Percentiles rank a stretch among this genome's conserved stretches.
Conservation (phyloP, 2,797 vertebrate genomes). For the Myoxocephalus aenaeus region DNA sequence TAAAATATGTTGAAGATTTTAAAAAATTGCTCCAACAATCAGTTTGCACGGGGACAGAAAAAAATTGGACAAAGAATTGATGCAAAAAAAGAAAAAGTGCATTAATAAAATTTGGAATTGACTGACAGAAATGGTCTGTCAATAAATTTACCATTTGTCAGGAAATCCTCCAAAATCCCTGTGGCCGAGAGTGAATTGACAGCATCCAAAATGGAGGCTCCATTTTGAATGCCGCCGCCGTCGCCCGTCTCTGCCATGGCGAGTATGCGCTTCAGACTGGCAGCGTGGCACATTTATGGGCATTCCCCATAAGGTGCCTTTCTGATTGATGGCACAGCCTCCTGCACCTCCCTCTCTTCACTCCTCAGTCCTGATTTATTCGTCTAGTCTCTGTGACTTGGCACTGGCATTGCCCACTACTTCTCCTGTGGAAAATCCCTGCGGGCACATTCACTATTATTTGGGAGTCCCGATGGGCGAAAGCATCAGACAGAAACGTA, state of each 20-base stretch:
- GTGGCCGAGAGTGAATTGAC: conserved; percentile 44
- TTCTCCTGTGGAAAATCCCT: conserved; percentile 77
- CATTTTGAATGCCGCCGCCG: conserved; percentile 47
- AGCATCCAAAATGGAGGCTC: conserved; percentile 71
- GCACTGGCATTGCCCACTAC: conserved; percentile 77
- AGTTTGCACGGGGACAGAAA: not conserved
- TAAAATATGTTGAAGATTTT: not conserved
- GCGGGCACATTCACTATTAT: conserved; percentile 80
- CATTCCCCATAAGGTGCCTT: conserved; percentile 79
- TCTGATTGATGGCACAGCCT: conserved; percentile 80
- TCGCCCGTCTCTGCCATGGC: conserved; percentile 49
- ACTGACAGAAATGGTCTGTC: conserved; percentile 24
- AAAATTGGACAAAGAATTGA: not conserved
- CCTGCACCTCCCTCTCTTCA: conserved; percentile 67
- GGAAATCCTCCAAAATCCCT: conserved; percentile 46
- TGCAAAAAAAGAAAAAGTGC: not conserved
- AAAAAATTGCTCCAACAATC: not conserved
- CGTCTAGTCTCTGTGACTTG: conserved; percentile 81
- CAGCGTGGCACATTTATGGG: conserved; percentile 78
- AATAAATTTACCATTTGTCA: conserved; percentile 40
- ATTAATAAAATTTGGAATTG: conserved; percentile 24
- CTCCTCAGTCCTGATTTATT: conserved; percentile 80
- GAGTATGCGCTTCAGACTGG: conserved; percentile 63
- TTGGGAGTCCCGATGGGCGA: conserved; percentile 70
- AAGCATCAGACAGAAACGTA: conserved; percentile 74